These are phyloP conservation scores for Chrysocyon brachyurus DNA, from an alignment of 2,797 vertebrate genomes.

Conservation along the genomic window DNA sequence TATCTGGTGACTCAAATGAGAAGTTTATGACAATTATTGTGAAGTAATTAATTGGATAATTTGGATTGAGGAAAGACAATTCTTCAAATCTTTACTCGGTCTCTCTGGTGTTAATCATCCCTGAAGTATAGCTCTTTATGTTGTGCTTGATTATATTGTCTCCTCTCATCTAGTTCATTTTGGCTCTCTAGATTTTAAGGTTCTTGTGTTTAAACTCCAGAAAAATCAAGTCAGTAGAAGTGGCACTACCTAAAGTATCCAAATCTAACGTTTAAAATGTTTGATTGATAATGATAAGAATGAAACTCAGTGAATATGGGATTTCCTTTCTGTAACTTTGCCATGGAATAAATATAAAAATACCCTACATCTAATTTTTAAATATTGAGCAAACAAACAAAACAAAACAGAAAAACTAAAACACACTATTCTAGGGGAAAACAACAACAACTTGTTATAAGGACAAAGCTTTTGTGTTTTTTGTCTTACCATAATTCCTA, in stretches of 20 bases:
- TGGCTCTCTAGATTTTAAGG: background rate
- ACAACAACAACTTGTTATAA: background rate
- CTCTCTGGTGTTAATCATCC: background rate
- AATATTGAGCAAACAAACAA: background rate
- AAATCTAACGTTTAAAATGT: background rate
- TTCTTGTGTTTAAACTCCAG: background rate
- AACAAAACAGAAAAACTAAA: background rate
- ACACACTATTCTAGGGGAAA: background rate
- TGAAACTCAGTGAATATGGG: background rate
- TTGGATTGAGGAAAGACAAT: background rate
- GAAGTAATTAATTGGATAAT: background rate
- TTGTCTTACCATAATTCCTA: background rate
- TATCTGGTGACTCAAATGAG: background rate
- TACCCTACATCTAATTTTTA: background rate
- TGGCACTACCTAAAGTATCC: background rate
- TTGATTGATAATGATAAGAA: background rate
- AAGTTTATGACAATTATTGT: background rate
- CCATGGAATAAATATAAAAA: background rate
- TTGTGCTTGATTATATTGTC: background rate
- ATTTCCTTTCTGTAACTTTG: background rate
- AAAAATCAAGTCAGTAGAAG: slow-evolving; percentile 16
- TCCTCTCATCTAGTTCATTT: background rate
- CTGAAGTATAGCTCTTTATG: background rate
- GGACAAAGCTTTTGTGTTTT: background rate
- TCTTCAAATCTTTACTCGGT: background rate